These are phyloP conservation scores for Chondrilla cf. caribensis DNA, from an alignment of 37 sponge, comb jelly and placozoan genomes.

Conservation along the genomic window DNA sequence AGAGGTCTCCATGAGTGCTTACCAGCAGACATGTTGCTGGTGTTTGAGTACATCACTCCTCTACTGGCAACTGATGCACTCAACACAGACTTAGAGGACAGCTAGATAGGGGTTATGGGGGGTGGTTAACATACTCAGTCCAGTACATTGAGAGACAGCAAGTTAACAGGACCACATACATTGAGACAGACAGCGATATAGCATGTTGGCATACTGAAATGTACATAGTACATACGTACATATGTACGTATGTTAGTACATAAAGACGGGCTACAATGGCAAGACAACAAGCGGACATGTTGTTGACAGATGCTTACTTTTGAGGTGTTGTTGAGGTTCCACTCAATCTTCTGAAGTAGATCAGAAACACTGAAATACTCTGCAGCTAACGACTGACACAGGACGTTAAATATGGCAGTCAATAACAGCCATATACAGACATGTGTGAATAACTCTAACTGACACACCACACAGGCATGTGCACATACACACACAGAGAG, in stretches of 20 bases:
- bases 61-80: constrained; percentile 32
- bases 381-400: constrained; percentile 22
- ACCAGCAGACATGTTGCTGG: not conserved
- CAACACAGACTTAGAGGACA: not conserved
- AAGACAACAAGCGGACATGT: too few species aligned
- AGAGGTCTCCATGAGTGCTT: constrained; percentile 64
- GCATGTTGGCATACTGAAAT: constrained; percentile 24
- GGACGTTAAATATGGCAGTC: too few species aligned
- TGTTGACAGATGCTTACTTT: not conserved
- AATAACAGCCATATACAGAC: not conserved
- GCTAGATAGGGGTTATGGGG: too few species aligned
- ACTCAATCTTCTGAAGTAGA: constrained; percentile 24
- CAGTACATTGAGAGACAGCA: not conserved
- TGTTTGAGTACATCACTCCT: constrained; percentile 49
- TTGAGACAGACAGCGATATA: not conserved
- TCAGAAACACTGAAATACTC: constrained; percentile 62
- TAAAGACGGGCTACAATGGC: not conserved
- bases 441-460: not conserved
- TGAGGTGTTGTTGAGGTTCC: not conserved
- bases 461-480: not conserved
- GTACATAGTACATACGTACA: not conserved
- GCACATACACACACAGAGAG: not conserved
- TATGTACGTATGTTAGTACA: not conserved
- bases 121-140: too few species aligned
- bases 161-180: not conserved